Conservation (phyloP, 2,888 invertebrate species). For the Syrista parreyssii region DNA sequence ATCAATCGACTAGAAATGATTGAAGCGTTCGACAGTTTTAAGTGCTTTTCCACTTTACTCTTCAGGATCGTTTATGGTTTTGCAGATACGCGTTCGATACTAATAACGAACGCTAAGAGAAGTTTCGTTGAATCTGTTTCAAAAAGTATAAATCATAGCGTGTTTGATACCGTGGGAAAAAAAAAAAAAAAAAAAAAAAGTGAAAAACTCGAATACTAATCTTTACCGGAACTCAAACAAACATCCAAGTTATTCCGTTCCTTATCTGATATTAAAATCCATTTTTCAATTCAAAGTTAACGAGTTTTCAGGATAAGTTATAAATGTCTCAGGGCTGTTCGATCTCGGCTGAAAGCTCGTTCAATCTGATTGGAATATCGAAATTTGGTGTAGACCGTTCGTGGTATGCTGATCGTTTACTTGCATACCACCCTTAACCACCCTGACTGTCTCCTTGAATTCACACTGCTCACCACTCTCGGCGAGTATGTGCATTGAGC, state of each 20-base stretch:
- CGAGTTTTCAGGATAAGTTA: not conserved
- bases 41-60: slow-evolving; percentile 35
- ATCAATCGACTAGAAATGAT: slow-evolving; percentile 51
- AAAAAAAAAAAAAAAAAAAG: not conserved
- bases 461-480: not conserved
- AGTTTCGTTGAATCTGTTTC: not conserved
- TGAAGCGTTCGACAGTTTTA: slow-evolving; percentile 40
- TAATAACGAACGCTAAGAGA: not conserved
- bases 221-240: not conserved
- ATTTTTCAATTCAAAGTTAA: not conserved
- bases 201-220: not conserved
- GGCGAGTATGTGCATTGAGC: not conserved
- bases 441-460: not conserved
- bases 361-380: not conserved
- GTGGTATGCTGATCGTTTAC: not conserved
- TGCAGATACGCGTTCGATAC: not conserved
- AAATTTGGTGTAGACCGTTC: not conserved
- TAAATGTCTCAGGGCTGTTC: not conserved
- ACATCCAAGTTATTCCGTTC: not conserved
- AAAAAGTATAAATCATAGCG: not conserved
- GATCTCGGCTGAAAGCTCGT: not conserved
- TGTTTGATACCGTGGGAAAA: not conserved
- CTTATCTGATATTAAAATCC: not conserved
- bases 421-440: not conserved
- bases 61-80: not conserved